These are phyloP conservation scores for Rhinichthys osculus DNA, from an alignment of 2,797 vertebrate species.

Conservation along the genomic window DNA sequence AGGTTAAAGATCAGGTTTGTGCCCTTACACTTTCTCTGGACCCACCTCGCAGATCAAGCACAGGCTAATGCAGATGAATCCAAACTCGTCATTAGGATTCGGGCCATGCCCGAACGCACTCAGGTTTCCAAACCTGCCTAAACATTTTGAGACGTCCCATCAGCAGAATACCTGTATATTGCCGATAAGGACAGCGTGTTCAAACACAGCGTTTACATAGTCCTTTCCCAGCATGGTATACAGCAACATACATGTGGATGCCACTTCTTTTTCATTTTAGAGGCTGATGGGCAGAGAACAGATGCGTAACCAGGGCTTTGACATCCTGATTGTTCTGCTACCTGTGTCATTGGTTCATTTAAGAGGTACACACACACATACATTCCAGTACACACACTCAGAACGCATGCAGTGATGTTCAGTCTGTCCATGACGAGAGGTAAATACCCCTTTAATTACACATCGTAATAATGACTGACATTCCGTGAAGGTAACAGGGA, in stretches of 20 bases:
- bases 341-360: slow-evolving; percentile 10
- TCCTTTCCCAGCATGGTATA: background rate
- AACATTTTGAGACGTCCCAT: slow-evolving; percentile 5
- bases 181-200: background rate
- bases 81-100: background rate
- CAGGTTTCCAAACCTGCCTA: slow-evolving; percentile 36
- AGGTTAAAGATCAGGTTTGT: slow-evolving; percentile 4
- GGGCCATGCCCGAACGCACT: slow-evolving; percentile 23
- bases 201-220: background rate
- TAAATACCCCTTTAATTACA: slow-evolving; percentile 53
- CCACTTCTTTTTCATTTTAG: background rate
- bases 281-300: slow-evolving; percentile 15
- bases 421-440: slow-evolving; percentile 16
- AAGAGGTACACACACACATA: background rate
- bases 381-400: background rate
- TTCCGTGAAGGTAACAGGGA: slow-evolving; percentile 17
- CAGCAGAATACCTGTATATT: background rate
- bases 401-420: background rate
- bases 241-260: background rate
- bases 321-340: slow-evolving; percentile 12
- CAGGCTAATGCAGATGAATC: slow-evolving; percentile 16
- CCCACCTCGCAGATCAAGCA: background rate
- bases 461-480: slow-evolving; percentile 31
- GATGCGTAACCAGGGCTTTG: background rate
- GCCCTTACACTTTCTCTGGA: slow-evolving; percentile 1